These are phyloP conservation scores for Brachypalpus laphriformis DNA, from an alignment of 2,888 invertebrate genomes.

Conservation along the genomic window DNA sequence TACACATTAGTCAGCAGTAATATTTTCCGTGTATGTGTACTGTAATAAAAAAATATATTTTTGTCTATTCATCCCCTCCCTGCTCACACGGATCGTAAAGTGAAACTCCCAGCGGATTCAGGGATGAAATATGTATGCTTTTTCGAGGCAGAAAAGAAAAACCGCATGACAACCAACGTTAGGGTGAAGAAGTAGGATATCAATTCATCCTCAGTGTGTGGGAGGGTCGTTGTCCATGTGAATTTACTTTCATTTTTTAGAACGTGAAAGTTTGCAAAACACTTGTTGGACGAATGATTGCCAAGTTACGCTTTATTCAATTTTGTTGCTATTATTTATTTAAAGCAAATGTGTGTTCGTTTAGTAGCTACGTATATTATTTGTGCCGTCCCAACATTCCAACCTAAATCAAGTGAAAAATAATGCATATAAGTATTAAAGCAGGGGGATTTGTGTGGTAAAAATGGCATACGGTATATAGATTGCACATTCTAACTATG, in stretches of 20 bases:
- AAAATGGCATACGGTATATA: no score
- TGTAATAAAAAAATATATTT: not conserved
- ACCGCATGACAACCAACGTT: not conserved
- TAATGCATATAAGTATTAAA: no score
- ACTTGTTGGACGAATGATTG: conserved; percentile 12
- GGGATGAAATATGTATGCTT: not conserved
- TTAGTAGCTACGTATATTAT: not conserved
- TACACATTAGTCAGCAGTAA: not conserved
- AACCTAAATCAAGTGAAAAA: no score
- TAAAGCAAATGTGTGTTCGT: not conserved
- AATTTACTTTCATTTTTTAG: not conserved
- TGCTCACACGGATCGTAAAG: not conserved
- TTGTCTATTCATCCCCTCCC: not conserved
- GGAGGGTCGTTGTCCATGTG: not conserved
- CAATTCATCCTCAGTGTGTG: not conserved
- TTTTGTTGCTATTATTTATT: conserved; percentile 1
- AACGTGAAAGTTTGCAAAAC: conserved; percentile 7
- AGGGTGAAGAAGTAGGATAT: not conserved
- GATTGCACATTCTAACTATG: no score
- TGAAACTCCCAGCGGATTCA: not conserved
- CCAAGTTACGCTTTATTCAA: not conserved
- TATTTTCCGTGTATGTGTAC: not conserved
- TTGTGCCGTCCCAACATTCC: not conserved
- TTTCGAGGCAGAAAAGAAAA: not conserved
- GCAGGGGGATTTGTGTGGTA: no score